Conservation (phyloP, 2,888 invertebrate genomes). For the Phengaris alcon region DNA sequence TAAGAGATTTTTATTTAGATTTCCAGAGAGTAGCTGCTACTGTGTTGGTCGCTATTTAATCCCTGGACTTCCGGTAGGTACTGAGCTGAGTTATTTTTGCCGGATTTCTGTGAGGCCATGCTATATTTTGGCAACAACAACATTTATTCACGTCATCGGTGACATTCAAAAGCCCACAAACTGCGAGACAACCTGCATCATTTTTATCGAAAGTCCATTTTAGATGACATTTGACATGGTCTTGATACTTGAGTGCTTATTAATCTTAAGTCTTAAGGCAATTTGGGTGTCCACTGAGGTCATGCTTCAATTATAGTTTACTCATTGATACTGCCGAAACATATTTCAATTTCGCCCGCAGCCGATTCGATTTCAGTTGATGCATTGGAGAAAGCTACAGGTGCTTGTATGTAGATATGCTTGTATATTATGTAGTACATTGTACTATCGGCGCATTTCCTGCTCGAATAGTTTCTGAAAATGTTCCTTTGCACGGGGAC, state of each 20-base stretch:
- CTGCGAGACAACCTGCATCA: background rate
- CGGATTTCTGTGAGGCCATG: background rate
- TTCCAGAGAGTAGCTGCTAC: too few species aligned
- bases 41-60: too few species aligned
- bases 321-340: background rate
- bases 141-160: background rate
- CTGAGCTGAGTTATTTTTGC: too few species aligned
- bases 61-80: too few species aligned
- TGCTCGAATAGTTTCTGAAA: too few species aligned
- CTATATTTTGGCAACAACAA: background rate
- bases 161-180: background rate
- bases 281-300: slow-evolving; percentile 16
- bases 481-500: too few species aligned
- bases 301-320: slow-evolving; percentile 17
- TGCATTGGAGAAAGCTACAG: background rate
- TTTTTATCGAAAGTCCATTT: slow-evolving; percentile 2
- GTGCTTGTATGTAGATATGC: background rate
- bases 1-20: too few species aligned
- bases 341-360: background rate
- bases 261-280: background rate
- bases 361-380: background rate
- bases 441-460: too few species aligned
- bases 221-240: slow-evolving; percentile 21
- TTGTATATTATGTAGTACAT: too few species aligned
- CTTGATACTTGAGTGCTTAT: slow-evolving; percentile 11